Conservation (phyloP, 2,797 vertebrate genomes). For the Sebastes variabilis region DNA sequence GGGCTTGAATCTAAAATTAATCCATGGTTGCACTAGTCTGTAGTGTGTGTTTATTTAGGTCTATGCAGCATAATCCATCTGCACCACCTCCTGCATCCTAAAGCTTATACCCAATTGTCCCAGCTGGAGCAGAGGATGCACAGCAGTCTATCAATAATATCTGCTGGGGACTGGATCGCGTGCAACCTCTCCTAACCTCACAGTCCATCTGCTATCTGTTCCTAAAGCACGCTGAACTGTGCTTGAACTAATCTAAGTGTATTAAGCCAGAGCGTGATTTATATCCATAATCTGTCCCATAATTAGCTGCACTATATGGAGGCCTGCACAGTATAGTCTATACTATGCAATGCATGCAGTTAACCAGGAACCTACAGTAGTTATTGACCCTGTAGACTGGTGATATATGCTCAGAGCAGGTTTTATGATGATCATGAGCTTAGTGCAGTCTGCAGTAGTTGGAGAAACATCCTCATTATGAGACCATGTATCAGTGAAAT, state of each 20-base stretch:
- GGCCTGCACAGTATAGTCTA: neutral
- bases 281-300: conserved; percentile 39
- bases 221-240: conserved; percentile 50
- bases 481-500: neutral
- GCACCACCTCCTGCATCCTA: conserved; percentile 22
- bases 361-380: conserved; percentile 7
- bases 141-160: conserved; percentile 45
- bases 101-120: conserved; percentile 18
- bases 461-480: neutral
- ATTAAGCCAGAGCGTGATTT: conserved; percentile 36
- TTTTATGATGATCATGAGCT: conserved; percentile 10
- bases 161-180: conserved; percentile 22
- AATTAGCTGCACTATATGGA: conserved; percentile 38
- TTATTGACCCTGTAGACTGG: conserved; percentile 5
- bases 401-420: neutral
- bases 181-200: conserved; percentile 48
- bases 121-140: conserved; percentile 30
- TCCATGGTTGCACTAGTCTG: neutral
- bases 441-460: conserved; percentile 7
- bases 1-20: neutral
- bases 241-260: conserved; percentile 44
- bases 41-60: conserved; percentile 4
- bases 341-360: conserved; percentile 9
- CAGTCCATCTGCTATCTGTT: conserved; percentile 40
- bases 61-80: conserved; percentile 13